Evolutionary conservation across 2,888 invertebrate genomes (phyloP).

Genomic region (Drosophila conformis): DNA sequence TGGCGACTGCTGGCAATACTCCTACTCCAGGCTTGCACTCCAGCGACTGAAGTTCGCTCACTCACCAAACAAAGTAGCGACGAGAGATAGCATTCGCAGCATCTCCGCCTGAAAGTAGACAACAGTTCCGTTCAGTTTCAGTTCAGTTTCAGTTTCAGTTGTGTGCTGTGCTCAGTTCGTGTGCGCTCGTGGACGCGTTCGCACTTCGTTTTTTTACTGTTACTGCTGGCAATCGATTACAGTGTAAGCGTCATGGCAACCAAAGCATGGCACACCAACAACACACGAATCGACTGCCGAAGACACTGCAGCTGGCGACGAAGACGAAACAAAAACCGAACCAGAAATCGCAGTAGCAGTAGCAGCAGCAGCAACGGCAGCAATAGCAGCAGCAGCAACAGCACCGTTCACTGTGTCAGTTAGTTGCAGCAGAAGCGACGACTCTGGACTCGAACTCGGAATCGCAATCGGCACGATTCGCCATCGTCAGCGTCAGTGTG

Average conservation of each 20-base stretch:
- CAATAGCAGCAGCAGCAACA: conserved; percentile 21
- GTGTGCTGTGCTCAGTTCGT: conserved; percentile 69
- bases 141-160: conserved; percentile 24
- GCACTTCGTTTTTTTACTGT: conserved; percentile 49
- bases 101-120: conserved; percentile 38
- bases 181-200: conserved; percentile 72
- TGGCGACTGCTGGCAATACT: conserved; percentile 78
- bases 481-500: conserved; percentile 35
- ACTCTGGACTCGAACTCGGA: conserved; percentile 7
- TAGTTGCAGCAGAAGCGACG: conserved; percentile 55
- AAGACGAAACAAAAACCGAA: conserved; percentile 12
- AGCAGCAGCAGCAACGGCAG: conserved; percentile 43
- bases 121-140: conserved; percentile 20
- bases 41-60: conserved; percentile 71
- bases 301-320: conserved; percentile 27
- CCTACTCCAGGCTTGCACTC: conserved; percentile 83
- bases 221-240: conserved; percentile 58
- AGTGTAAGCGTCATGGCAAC: conserved; percentile 62
- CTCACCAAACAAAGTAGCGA: conserved; percentile 31
- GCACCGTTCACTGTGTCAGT: conserved; percentile 58
- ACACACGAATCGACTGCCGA: conserved; percentile 23
- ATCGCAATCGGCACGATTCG: conserved; percentile 3
- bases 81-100: conserved; percentile 6
- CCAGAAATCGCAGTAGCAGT: conserved; percentile 39
- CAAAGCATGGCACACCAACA: conserved; percentile 14